Conservation (phyloP, 2,888 invertebrate species). For the Oxyteleia sp. region DNA sequence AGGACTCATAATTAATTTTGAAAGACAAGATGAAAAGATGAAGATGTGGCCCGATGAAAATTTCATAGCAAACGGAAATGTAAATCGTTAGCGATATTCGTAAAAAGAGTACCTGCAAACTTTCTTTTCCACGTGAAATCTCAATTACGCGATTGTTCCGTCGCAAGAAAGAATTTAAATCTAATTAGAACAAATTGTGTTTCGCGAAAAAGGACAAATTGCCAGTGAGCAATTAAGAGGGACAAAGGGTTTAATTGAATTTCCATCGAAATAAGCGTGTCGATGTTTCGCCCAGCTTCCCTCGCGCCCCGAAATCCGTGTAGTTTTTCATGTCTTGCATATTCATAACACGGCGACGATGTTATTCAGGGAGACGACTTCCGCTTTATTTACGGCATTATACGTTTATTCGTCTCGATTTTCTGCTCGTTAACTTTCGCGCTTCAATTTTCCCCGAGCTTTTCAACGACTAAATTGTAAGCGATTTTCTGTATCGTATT, state of each 20-base stretch:
- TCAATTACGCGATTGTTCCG: conserved; percentile 21
- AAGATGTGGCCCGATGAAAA: background rate
- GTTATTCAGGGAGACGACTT: conserved; percentile 15
- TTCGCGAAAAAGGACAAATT: conserved; percentile 37
- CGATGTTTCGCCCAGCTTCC: conserved; percentile 1
- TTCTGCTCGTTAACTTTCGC: conserved; percentile 51
- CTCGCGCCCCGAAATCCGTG: background rate
- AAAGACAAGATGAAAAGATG: background rate
- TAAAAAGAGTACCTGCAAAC: conserved; percentile 20
- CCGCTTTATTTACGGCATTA: conserved; percentile 48
- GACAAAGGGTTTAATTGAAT: conserved; percentile 52
- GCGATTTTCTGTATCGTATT: conserved; percentile 56
- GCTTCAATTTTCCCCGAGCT: conserved; percentile 46
- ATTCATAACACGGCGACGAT: conserved; percentile 36
- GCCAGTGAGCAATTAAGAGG: conserved; percentile 2
- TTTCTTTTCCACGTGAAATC: conserved; percentile 42
- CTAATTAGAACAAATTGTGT: conserved; percentile 47
- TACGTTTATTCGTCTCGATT: conserved; percentile 42
- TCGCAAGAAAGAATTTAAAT: conserved; percentile 28
- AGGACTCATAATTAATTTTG: background rate
- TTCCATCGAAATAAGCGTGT: conserved; percentile 25
- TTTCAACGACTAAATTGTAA: conserved; percentile 51
- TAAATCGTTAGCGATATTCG: conserved; percentile 12
- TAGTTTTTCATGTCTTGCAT: conserved; percentile 39
- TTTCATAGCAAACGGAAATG: conserved; percentile 16